Evolutionary conservation across 2,888 invertebrate species (phyloP).

Genomic region (Baccha elongata): DNA sequence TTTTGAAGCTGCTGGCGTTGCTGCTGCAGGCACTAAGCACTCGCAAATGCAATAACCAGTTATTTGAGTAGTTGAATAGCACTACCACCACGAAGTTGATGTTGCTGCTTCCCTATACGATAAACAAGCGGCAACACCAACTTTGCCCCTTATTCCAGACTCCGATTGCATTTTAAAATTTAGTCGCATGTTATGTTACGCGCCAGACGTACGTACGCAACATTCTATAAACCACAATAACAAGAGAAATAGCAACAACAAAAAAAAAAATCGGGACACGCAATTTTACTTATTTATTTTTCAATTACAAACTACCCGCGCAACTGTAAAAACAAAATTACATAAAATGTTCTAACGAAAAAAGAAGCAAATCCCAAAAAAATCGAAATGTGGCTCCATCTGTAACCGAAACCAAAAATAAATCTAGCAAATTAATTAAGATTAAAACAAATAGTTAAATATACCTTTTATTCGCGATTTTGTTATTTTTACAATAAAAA

Average conservation of each 20-base stretch:
- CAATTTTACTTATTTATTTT: slow-evolving; percentile 33
- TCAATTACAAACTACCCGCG: slow-evolving; percentile 46
- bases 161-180: slow-evolving; percentile 70
- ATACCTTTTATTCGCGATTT: slow-evolving; percentile 34
- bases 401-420: slow-evolving; percentile 69
- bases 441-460: slow-evolving; percentile 50
- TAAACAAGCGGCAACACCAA: slow-evolving; percentile 48
- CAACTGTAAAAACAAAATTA: slow-evolving; percentile 9
- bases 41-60: slow-evolving; percentile 70
- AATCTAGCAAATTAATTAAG: slow-evolving; percentile 45
- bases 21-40: slow-evolving; percentile 39
- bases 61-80: slow-evolving; percentile 65
- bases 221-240: slow-evolving; percentile 33
- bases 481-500: slow-evolving; percentile 25
- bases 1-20: slow-evolving; percentile 14
- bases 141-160: slow-evolving; percentile 70
- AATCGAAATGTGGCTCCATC: slow-evolving; percentile 70
- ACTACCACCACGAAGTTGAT: slow-evolving; percentile 43
- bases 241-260: slow-evolving; percentile 3
- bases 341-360: slow-evolving; percentile 23
- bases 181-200: slow-evolving; percentile 72
- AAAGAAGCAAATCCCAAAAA: slow-evolving; percentile 7
- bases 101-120: slow-evolving; percentile 22
- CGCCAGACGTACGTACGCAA: slow-evolving; percentile 68
- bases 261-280: slow-evolving; percentile 25